Conservation (phyloP, 2,888 invertebrate species). For the Luperina testacea region DNA sequence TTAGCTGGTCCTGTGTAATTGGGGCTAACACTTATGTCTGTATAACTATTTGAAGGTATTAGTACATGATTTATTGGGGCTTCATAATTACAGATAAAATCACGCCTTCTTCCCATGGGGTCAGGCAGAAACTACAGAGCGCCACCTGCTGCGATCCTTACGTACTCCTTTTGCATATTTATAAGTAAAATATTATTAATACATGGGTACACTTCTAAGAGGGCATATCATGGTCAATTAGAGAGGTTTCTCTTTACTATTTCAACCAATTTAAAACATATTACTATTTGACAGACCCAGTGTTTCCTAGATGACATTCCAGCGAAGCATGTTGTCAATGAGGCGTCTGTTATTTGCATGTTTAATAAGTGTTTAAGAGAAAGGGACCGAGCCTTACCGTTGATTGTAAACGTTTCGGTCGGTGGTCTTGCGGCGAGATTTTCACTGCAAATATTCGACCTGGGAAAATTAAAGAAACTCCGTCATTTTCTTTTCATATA, state of each 20-base stretch:
- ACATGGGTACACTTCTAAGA: neutral
- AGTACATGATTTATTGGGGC: neutral
- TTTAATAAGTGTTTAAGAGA: constrained; percentile 39
- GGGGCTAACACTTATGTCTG: neutral
- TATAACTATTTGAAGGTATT: neutral
- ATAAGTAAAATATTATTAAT: neutral
- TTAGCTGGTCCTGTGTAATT: constrained; percentile 10
- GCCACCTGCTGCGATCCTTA: neutral
- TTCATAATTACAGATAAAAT: neutral
- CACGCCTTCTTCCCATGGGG: neutral
- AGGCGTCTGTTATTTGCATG: constrained; percentile 30
- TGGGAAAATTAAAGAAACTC: constrained; percentile 30
- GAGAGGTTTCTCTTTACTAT: neutral
- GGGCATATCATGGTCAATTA: neutral
- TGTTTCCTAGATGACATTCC: neutral
- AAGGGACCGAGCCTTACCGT: constrained; percentile 43
- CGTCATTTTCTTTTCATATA: constrained; percentile 1
- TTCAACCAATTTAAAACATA: neutral
- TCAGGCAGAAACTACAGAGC: neutral
- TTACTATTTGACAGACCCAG: neutral
- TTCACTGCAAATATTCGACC: constrained; percentile 45
- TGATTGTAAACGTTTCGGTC: constrained; percentile 38
- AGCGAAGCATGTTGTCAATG: neutral
- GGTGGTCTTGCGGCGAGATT: constrained; percentile 32
- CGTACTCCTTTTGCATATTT: neutral